A percentile compares a stretch with the other conserved stretches of the same genome.
Conservation (phyloP, 2,888 invertebrate species). For the Trichogramma evanescens region DNA sequence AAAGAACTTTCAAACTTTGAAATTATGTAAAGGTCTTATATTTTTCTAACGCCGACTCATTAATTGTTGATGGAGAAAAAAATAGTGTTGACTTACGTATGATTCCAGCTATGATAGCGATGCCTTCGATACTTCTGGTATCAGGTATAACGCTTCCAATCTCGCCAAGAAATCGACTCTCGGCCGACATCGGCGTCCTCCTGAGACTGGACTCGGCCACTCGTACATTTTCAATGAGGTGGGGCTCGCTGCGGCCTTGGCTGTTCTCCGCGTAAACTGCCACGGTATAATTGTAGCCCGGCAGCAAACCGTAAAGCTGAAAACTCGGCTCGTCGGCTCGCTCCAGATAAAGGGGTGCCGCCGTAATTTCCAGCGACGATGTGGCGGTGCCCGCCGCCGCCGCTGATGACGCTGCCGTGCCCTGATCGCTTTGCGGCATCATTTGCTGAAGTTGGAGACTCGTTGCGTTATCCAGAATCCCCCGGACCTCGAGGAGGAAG, state of each 20-base stretch:
- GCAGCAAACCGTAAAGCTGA: constrained; percentile 64
- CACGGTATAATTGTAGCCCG: constrained; percentile 71
- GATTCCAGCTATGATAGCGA: constrained; percentile 39
- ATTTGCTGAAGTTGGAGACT: constrained; percentile 39
- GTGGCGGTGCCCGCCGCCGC: constrained; percentile 24
- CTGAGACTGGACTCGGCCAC: constrained; percentile 32
- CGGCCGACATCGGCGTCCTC: constrained; percentile 3
- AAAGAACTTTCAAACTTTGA: too few relatives aligned
- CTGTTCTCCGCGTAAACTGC: constrained; percentile 77
- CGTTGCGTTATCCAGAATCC: constrained; percentile 32
- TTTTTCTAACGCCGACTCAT: too few relatives aligned
- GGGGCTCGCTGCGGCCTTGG: constrained; percentile 68
- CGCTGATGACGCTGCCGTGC: constrained; percentile 28
- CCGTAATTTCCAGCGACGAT: constrained; percentile 13
- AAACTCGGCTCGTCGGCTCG: constrained; percentile 56
- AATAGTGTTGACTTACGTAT: constrained; percentile 32
- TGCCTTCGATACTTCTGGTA: constrained; percentile 28
- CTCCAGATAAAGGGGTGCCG: constrained; percentile 39
- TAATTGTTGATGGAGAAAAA: too few relatives aligned
- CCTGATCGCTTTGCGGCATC: constrained; percentile 36
- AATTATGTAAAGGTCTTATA: too few relatives aligned
- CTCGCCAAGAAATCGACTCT: constrained; percentile 35
- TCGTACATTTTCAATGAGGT: constrained; percentile 61
- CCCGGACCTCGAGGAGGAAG: constrained; percentile 69
- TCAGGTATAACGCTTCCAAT: constrained; percentile 36